Evolutionary conservation across 2,888 invertebrate species (phyloP).

Genomic region (Biston betularia): DNA sequence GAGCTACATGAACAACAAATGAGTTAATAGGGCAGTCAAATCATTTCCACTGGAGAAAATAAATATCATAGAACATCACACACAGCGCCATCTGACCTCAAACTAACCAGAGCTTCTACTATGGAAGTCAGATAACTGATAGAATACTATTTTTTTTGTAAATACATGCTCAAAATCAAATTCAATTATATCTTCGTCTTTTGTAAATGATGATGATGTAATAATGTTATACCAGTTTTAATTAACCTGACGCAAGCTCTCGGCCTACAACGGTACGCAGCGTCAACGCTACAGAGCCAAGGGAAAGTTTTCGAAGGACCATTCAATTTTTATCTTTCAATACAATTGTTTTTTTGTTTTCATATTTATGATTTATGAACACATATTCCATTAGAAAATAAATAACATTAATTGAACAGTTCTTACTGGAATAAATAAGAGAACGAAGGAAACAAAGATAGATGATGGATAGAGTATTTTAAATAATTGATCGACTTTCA

Average conservation of each 20-base stretch:
- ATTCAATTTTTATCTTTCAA: conserved; percentile 15
- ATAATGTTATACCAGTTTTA: not conserved
- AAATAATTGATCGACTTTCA: conserved; percentile 17
- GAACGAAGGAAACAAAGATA: not conserved
- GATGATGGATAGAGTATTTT: conserved; percentile 8
- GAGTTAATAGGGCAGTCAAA: too few species aligned
- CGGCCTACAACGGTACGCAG: conserved; percentile 9
- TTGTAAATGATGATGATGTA: too few species aligned
- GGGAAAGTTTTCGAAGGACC: conserved; percentile 11
- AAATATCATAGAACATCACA: too few species aligned
- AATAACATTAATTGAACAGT: not conserved
- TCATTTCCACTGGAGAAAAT: too few species aligned
- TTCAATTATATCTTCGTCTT: too few species aligned
- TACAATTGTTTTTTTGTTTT: conserved; percentile 6
- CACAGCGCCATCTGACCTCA: too few species aligned
- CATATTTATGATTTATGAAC: conserved; percentile 16
- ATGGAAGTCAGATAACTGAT: too few species aligned
- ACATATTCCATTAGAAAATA: not conserved
- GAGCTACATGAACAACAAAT: too few species aligned
- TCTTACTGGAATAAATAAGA: not conserved
- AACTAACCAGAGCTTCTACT: too few species aligned
- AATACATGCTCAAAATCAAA: too few species aligned
- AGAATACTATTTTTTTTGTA: too few species aligned
- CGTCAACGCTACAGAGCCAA: not conserved
- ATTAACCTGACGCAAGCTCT: not conserved